Evolutionary conservation across 2,113 vertebrate species (phyloP).

Genomic region (Gallinago media): DNA sequence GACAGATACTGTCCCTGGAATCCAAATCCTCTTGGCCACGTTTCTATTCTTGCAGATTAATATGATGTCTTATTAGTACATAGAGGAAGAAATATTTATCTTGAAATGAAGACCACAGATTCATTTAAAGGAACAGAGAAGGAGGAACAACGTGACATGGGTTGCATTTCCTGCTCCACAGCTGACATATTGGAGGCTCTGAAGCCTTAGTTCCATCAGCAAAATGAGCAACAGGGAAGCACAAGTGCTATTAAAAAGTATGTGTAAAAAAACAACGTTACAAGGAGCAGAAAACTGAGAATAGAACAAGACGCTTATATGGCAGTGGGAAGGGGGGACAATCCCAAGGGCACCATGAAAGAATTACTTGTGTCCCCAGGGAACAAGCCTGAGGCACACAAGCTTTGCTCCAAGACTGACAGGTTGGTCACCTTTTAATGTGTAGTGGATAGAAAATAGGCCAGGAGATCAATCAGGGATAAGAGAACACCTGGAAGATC

Average conservation of each 20-base stretch:
- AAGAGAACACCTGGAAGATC: constrained; percentile 39
- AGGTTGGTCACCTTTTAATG: constrained; percentile 1
- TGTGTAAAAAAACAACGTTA: fast-evolving
- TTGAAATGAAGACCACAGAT: background rate
- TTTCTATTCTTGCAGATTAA: background rate
- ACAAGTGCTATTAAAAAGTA: background rate
- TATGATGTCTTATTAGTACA: background rate
- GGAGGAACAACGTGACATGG: background rate
- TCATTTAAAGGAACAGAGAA: background rate
- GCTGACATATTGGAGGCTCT: background rate
- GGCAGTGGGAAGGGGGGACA: background rate
- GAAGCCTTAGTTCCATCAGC: background rate
- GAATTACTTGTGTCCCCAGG: background rate
- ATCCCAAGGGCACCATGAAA: background rate
- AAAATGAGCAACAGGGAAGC: background rate
- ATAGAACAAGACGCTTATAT: background rate
- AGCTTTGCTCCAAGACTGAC: background rate
- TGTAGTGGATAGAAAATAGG: background rate
- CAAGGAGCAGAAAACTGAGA: background rate
- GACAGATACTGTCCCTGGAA: background rate
- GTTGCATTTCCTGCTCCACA: background rate
- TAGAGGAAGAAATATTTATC: background rate
- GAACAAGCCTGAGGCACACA: constrained; percentile 14
- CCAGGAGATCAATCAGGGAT: constrained; percentile 12
- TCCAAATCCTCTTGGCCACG: background rate